Conservation (phyloP, 2,797 vertebrate species). For the Lacerta bilineata region DNA sequence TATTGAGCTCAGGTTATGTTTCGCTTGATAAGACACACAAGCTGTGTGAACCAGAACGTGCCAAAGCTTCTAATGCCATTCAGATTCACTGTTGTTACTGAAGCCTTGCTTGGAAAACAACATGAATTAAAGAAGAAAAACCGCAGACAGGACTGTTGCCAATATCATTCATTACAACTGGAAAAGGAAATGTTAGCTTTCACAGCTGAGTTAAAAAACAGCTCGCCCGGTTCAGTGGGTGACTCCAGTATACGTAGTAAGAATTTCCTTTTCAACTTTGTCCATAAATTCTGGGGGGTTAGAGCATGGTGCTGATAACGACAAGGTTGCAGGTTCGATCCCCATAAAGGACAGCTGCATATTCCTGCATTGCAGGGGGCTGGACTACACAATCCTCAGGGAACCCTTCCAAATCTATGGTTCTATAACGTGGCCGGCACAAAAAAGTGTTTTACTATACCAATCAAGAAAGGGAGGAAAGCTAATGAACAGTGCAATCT, state of each 20-base stretch:
- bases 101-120: slow-evolving; percentile 33
- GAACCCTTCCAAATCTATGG: too few species aligned
- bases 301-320: too few species aligned
- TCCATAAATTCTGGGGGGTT: not conserved
- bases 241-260: slow-evolving; percentile 35
- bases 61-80: slow-evolving; percentile 30
- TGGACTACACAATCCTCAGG: too few species aligned
- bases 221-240: not conserved
- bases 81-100: slow-evolving; percentile 18
- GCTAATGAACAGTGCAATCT: slow-evolving; percentile 16
- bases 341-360: too few species aligned
- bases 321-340: too few species aligned
- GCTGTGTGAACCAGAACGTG: slow-evolving; percentile 40
- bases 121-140: slow-evolving; percentile 19
- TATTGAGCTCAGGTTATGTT: not conserved
- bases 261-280: not conserved
- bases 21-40: not conserved
- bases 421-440: not conserved
- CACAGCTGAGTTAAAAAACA: slow-evolving; percentile 37
- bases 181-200: slow-evolving; percentile 10
- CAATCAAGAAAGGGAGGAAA: slow-evolving; percentile 50
- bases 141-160: not conserved
- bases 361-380: too few species aligned
- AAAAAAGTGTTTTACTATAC: slow-evolving; percentile 55
- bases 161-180: slow-evolving; percentile 40